Evolutionary conservation across 2,888 invertebrate genomes (phyloP), one percentile per base, ranked within the genome.

Genomic region (Ptilodon capucinus): DNA sequence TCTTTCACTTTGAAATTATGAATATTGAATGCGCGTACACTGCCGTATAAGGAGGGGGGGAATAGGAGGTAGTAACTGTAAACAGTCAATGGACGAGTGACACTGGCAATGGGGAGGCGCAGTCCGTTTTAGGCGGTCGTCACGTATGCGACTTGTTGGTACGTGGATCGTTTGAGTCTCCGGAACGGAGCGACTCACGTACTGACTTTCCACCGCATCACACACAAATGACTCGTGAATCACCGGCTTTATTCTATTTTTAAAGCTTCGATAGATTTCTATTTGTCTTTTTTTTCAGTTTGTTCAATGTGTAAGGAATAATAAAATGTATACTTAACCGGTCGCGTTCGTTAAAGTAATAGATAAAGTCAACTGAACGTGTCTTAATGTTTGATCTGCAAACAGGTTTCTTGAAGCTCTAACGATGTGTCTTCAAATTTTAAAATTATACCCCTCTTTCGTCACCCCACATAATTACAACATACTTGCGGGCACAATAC

Each of bases 61-160:
- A 76, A 77, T 74, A 79, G 77, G 80, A 78, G 82, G 75, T 74
- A 64, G 76, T 86, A 86, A 87, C 89, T 82, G 87, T 89, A 83
- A 86, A 75, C 79, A 79, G 81, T 80, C 84, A 81, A 84, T 84
- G 82, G 75, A 76, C 80, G 80, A 79, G 68, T 81, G 85, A 82
- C 87, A 87, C 80, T 86, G 85, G 79, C 86, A 86, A 84, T 85
- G 84, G 84, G 77, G 67, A 71, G 71, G 56, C 61, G 61, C 64
- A 74, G 73, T 77, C 84, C 81, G 72, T 79, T 84, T 85, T 79
- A 77, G 80, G 74, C 70, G 65, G 51, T 41, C 54, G 79, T 86
- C 86, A 88, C 86, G 85, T 88, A 81, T 76, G 71, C 64, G 50
- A 60, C 52, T 47, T n/a, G n/a, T n/a, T n/a, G 57, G 75, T 77